phyloP scores from a whole-genome alignment of 2,888 invertebrate genomes.

The Clanis bilineata region DNA sequence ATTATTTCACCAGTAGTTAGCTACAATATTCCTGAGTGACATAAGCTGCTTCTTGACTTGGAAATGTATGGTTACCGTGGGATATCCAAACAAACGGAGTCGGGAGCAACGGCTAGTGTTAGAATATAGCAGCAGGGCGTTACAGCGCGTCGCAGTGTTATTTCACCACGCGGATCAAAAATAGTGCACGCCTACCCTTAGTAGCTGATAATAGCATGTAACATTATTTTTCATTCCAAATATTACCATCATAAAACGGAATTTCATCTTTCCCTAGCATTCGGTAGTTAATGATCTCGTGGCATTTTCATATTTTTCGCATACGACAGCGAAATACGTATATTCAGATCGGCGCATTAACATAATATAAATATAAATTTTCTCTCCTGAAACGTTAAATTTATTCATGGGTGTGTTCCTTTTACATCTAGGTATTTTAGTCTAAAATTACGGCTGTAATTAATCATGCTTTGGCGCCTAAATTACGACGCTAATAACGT shows the following conservation, averaged over 20 bases:
- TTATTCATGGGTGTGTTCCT: conserved; percentile 25
- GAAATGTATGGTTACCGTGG: no score
- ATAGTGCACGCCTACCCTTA: no score
- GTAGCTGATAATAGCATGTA: not conserved
- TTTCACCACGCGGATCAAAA: no score
- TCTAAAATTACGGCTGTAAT: conserved; percentile 29
- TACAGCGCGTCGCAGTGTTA: no score
- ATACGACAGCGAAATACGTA: conserved; percentile 11
- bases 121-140: no score
- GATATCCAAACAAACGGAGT: no score
- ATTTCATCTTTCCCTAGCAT: not conserved
- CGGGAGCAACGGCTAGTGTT: no score
- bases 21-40: no score
- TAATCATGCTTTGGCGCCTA: conserved; percentile 29
- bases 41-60: no score
- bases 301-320: conserved; percentile 8
- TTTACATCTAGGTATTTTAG: conserved; percentile 16
- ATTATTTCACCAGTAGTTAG: no score
- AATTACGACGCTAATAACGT: conserved; percentile 27
- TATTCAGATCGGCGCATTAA: conserved; percentile 24
- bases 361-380: conserved; percentile 35
- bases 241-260: not conserved
- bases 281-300: not conserved
- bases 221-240: not conserved
- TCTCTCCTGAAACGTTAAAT: conserved; percentile 19